Evolutionary conservation across 2,888 invertebrate species (phyloP).

Genomic region (Sesia apiformis): DNA sequence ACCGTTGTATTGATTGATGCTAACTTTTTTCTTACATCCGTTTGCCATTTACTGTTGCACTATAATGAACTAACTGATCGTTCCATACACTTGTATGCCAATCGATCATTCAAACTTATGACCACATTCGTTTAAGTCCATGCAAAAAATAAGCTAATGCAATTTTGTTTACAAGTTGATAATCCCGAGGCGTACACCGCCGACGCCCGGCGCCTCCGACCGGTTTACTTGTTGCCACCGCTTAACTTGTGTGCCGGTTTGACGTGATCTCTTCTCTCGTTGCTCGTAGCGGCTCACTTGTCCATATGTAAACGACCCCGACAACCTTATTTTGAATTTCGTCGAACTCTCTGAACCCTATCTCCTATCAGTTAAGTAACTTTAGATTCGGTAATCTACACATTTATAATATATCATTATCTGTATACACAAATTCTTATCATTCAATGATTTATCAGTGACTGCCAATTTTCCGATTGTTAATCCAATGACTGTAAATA

Average conservation of each 20-base stretch:
- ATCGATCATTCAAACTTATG: constrained; percentile 13
- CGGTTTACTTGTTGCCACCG: constrained; percentile 65
- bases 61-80: not conserved
- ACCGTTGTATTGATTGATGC: not conserved
- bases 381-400: no score
- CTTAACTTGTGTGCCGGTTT: constrained; percentile 61
- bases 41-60: not conserved
- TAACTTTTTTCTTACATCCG: not conserved
- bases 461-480: no score
- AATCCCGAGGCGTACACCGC: constrained; percentile 26
- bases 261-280: constrained; percentile 67
- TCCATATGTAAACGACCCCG: constrained; percentile 65
- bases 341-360: not conserved
- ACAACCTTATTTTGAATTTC: constrained; percentile 24
- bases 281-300: constrained; percentile 53
- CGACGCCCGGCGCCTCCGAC: constrained; percentile 64
- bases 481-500: no score
- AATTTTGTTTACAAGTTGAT: constrained; percentile 69
- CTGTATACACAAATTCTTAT: no score
- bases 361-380: not conserved
- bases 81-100: constrained; percentile 6
- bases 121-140: constrained; percentile 15
- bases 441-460: no score
- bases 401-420: no score
- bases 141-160: constrained; percentile 47